Evolutionary conservation across 37 sponge, comb jelly and placozoan genomes (phyloP), one percentile per base, ranked within the genome.

Genomic region (Bolinopsis microptera): DNA sequence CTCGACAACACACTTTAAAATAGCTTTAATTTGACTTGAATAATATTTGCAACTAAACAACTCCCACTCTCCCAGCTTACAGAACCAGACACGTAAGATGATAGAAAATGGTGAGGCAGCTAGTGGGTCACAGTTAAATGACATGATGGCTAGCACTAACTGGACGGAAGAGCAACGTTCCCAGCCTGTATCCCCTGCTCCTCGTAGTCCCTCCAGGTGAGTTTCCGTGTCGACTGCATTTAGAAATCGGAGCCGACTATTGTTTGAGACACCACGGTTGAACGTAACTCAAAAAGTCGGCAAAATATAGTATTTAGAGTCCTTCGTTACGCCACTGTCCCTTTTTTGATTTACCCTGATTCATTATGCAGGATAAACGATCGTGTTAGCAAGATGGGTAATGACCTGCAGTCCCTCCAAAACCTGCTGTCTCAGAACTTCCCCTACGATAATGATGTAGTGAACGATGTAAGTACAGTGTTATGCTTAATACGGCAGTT

Each of bases 21-120:
- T n/a, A 72, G 26, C 31, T n/a, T 5, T 72, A 72, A 72, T n/a
- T 30, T 24, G 26, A n/a, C n/a, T 3, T 8, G 26, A 24, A 36
- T 23, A 82, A 82, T 82, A 82, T 82, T 35, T 72, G 26, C 74
- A 72, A 24, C n/a, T n/a, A n/a, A n/a, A n/a, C 74, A 24, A 30
- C 74, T 32, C 83, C 8, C 2, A 36, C 38, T 82, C 5, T 30
- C 36, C n/a, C 90, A 86, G 90, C 36, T 40, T 86, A 34, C 26
- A 86, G 18, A 41, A 38, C 61, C 90, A 86, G 16, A 9, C 61
- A 23, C 41, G 61, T 0, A 86, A 39, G 90, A 86, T 86, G 90
- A 41, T 86, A 41, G 90, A 86, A 25, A 86, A 86, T 40, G 90
- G 90, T 3, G 90, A 86, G 28, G 36, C 9, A 22, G 80, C 80